phyloP scores from a whole-genome alignment of 2,888 invertebrate genomes.

The Ashinkailepas kermadecensis region DNA sequence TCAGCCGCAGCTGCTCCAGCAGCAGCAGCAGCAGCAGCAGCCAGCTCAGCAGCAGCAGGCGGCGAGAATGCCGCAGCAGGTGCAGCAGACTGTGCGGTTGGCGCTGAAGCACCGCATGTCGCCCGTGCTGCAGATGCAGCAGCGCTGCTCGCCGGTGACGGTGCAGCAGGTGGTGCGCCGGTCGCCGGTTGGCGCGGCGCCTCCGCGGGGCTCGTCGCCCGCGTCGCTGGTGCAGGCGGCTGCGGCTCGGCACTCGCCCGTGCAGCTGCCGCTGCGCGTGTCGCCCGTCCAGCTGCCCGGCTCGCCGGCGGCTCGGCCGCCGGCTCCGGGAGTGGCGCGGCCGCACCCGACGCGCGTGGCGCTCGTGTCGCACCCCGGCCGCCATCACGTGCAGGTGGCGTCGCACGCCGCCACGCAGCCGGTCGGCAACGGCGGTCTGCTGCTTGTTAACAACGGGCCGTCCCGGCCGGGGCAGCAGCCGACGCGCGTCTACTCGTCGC shows the following conservation, averaged over 20 bases:
- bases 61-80: constrained; percentile 28
- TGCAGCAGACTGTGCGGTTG: constrained; percentile 25
- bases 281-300: constrained; percentile 26
- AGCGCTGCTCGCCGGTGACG: background rate
- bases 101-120: constrained; percentile 23
- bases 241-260: constrained; percentile 3
- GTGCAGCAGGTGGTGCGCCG: background rate
- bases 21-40: constrained; percentile 35
- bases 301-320: constrained; percentile 35
- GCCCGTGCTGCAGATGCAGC: constrained; percentile 14
- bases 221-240: constrained; percentile 1
- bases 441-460: constrained; percentile 9
- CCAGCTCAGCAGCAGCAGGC: constrained; percentile 35
- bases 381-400: background rate
- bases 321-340: constrained; percentile 38
- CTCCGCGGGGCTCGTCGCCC: constrained; percentile 13
- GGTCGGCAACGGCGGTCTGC: constrained; percentile 10
- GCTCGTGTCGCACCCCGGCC: constrained; percentile 31
- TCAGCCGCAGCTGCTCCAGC: constrained; percentile 39
- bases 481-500: constrained; percentile 9
- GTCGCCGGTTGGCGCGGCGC: background rate
- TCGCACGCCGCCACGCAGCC: background rate
- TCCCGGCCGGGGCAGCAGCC: background rate
- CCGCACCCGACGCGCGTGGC: constrained; percentile 36
- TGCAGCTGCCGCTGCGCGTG: constrained; percentile 41